These are phyloP conservation scores for Corythucha ciliata DNA, from an alignment of 2,888 invertebrate species.

Conservation along the genomic window DNA sequence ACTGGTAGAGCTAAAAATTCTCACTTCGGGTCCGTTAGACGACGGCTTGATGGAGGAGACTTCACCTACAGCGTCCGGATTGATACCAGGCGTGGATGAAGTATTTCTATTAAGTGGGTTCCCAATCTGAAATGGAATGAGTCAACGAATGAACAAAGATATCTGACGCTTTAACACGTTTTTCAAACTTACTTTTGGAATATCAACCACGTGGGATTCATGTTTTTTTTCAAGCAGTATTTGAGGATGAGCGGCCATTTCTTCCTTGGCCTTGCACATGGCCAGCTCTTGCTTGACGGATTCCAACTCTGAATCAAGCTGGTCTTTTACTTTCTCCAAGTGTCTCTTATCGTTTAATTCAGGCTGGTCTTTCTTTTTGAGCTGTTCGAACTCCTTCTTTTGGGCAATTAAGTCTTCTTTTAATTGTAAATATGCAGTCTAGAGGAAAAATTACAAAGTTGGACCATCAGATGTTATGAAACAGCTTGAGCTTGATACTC, in stretches of 20 bases:
- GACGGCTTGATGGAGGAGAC: constrained; percentile 29
- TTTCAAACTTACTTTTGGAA: constrained; percentile 21
- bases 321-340: constrained; percentile 37
- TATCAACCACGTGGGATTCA: constrained; percentile 21
- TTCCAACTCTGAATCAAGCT: constrained; percentile 36
- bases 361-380: constrained; percentile 39
- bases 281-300: constrained; percentile 35
- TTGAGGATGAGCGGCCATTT: background rate
- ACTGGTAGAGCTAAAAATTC: too few relatives aligned
- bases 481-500: too few relatives aligned
- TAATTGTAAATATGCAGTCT: constrained; percentile 41
- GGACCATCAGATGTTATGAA: too few relatives aligned
- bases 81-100: constrained; percentile 38
- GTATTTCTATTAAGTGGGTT: constrained; percentile 3
- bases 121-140: background rate
- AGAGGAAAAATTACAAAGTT: constrained; percentile 29
- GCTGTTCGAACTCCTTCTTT: constrained; percentile 23
- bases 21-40: constrained; percentile 24
- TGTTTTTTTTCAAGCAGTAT: constrained; percentile 2
- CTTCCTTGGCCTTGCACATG: constrained; percentile 10
- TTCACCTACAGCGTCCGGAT: constrained; percentile 39
- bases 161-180: too few relatives aligned
- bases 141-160: background rate
- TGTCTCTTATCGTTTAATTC: constrained; percentile 16
- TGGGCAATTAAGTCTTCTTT: constrained; percentile 28